Evolutionary conservation across 2,113 vertebrate genomes (phyloP), one percentile per base, ranked within the genome.

Genomic region (Passer montanus): DNA sequence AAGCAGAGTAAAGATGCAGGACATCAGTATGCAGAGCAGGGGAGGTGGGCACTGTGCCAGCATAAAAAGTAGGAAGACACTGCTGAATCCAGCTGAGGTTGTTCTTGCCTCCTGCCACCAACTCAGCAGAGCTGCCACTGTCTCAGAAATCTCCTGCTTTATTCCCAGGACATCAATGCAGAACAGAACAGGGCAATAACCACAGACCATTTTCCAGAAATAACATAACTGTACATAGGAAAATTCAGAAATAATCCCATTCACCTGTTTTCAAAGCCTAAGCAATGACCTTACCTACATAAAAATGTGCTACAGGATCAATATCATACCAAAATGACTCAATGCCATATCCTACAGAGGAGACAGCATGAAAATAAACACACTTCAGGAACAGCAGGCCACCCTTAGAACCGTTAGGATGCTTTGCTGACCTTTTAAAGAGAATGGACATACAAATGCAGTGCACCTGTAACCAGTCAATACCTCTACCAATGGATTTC

Each of bases 21-120:
- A 27, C 77, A 94, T 97, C 92, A 95, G 92, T 81, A 97, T 97
- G 90, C 94, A 90, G 84, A 59, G 35, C 39, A 94, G 63, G 63
- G 81, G 52, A 87, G 49, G 39, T 35, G 67, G 88, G 94, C 73
- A 70, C 79, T 24, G 24, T 44, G 56, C 87, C 87, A 93, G 96
- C 84, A 95, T 93, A 70, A 84, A 88, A 91, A 95, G 46, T 35
- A 95, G 90, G 67, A 41, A 94, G 78, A 67, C 4, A 6, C 44
- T 82, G 72, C 70, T 53, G 46, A 92, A 81, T 64, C 47, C 47
- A 64, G 52, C 2, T 27, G 27, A 88, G 30, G 46, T 26, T 87
- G 53, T 44, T 84, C 55, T 69, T 69, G 35, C 52, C 56, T 84
- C 56, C 70, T 85, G 56, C 35, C 73, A 37, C n/a, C 55, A 88